phyloP scores from a whole-genome alignment of 1,140 invertebrate species.

The Drosophila lowei region DNA sequence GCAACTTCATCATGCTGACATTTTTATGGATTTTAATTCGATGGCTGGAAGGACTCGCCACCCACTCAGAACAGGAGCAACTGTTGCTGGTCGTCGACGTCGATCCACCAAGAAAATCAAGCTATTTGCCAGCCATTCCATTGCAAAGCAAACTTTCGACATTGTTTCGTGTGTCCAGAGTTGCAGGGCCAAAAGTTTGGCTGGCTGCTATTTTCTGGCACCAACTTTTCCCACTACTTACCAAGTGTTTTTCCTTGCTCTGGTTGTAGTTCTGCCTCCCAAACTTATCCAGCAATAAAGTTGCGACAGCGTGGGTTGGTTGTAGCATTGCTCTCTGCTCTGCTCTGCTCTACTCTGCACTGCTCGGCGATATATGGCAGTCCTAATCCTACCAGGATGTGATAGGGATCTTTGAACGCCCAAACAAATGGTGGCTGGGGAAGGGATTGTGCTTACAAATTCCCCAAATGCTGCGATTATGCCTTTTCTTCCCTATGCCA shows the following conservation, averaged over 20 bases:
- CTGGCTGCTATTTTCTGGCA: conserved; percentile 55
- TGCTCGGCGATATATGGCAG: background rate
- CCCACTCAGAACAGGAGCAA: conserved; percentile 1
- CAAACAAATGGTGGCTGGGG: background rate
- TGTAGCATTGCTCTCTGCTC: background rate
- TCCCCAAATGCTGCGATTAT: conserved; percentile 1
- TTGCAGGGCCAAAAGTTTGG: conserved; percentile 47
- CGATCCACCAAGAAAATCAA: conserved; percentile 16
- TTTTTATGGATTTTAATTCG: conserved; percentile 70
- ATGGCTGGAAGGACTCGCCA: conserved; percentile 20
- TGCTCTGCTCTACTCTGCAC: too few species aligned
- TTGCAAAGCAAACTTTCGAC: conserved; percentile 43
- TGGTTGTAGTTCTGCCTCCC: conserved; percentile 37
- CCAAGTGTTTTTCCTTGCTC: conserved; percentile 42
- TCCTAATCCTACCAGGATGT: conserved; percentile 1
- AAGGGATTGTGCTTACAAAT: too few species aligned
- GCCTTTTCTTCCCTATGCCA: background rate
- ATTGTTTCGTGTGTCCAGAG: conserved; percentile 54
- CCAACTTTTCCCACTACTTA: conserved; percentile 62
- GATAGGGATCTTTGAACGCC: conserved; percentile 11
- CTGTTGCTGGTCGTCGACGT: conserved; percentile 17
- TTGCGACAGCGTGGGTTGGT: conserved; percentile 1
- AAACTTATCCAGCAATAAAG: conserved; percentile 14
- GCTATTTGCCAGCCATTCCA: conserved; percentile 45
- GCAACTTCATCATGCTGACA: conserved; percentile 48